Base-by-base conservation (phyloP, 2,797 vertebrate genomes). In the Chloroceryle inda region DNA sequence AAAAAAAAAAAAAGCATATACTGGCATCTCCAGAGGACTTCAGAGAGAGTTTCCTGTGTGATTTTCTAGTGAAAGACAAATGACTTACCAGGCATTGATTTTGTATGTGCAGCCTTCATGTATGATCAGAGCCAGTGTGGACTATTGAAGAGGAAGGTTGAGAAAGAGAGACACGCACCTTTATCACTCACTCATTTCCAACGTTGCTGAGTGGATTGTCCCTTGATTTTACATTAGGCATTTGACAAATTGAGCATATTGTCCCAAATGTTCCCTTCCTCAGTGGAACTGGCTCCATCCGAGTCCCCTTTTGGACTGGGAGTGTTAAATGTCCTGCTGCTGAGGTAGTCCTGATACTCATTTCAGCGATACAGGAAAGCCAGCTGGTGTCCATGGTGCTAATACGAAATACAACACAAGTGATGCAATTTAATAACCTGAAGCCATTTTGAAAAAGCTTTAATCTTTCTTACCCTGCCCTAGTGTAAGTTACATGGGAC, bases 301-400 rank as follows among this genome's bases (percentile, higher is more conserved):
- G 56, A 40, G 31, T 64, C 59, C 27, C 21, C 13, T 68, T 85
- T 61, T 38, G 73, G 63, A 35, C 31, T 45, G 22, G 45, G 26
- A 27, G 23, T 29, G 16, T 86, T 77, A 37, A 52, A 62, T 7
- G 9, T 55, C 42, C 66, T 78, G 74, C 67, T 81, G 50, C 82
- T 86, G 62, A 66, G 91, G 26, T 12, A 11, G 27, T 63, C 50
- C 63, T 66, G 52, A 31, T 8, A 8, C 20, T 72, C 38, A 11
- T 90, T 92, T 88, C 74, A 66, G 44, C 72, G 31, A 27, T 16
- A 24, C 38, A 63, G 59, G 83, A 37, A 77, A 58, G n/a, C 47
- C 71, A 95, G 77, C 63, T 95, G 91, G 76, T 94, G 87, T 96
- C 92, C 79, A 62, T 90, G 89, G 89, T 94, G 85, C 94, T 88